These are phyloP conservation scores for Megaceryle maxima DNA, from an alignment of 2,113 vertebrate species.

Conservation along the genomic window DNA sequence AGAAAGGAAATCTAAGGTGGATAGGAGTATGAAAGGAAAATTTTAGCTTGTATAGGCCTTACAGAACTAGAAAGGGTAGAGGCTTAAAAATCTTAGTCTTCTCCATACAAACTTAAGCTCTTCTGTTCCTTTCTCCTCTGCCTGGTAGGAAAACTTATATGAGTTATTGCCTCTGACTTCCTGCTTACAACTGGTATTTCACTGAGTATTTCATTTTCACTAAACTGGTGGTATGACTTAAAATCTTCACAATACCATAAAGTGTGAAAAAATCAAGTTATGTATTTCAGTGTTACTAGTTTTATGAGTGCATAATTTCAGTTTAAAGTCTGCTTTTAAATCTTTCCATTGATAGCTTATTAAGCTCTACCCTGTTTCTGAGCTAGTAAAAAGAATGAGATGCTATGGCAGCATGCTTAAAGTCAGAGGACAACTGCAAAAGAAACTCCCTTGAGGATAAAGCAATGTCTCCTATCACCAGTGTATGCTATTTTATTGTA, in stretches of 20 bases:
- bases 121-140: conserved; percentile 10
- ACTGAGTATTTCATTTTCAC: background rate
- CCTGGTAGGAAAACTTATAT: background rate
- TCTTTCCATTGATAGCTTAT: background rate
- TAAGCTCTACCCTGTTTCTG: background rate
- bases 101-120: background rate
- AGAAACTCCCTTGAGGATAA: conserved; percentile 14
- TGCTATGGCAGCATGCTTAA: background rate
- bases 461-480: background rate
- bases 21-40: background rate
- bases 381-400: background rate
- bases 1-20: background rate
- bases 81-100: background rate
- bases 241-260: background rate
- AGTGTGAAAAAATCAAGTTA: background rate
- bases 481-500: background rate
- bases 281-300: background rate
- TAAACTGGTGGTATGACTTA: background rate
- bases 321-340: background rate
- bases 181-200: background rate
- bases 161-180: conserved; percentile 5
- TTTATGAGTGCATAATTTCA: background rate
- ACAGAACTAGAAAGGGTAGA: background rate
- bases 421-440: background rate
- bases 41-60: background rate